Percentiles rank a stretch among this genome's conserved stretches.
Conservation (phyloP, 1,140 invertebrate genomes). For the Hylaeus volcanicus region DNA sequence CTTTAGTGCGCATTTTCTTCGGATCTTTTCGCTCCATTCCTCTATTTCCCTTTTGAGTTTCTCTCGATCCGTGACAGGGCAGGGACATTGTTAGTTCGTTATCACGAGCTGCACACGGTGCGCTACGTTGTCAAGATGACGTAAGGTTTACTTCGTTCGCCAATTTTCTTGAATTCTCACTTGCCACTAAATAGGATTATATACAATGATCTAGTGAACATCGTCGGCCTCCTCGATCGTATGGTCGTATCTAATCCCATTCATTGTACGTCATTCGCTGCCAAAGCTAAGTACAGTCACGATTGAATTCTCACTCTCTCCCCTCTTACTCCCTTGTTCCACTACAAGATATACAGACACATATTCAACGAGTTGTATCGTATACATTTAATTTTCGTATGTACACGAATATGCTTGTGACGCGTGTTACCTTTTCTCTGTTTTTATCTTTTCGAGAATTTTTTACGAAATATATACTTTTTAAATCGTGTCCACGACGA, state of each 20-base stretch:
- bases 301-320: slow-evolving; percentile 19
- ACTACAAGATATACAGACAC: slow-evolving; percentile 33
- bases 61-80: slow-evolving; percentile 7
- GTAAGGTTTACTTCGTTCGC: slow-evolving; percentile 55
- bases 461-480: background rate
- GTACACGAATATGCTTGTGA: background rate
- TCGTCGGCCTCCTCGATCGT: slow-evolving; percentile 8
- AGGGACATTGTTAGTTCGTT: slow-evolving; percentile 26
- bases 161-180: slow-evolving; percentile 39
- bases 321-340: slow-evolving; percentile 12
- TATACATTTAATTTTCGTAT: slow-evolving; percentile 6
- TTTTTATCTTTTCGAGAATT: background rate
- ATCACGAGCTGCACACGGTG: slow-evolving; percentile 43
- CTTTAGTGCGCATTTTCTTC: slow-evolving; percentile 12
- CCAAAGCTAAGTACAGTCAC: slow-evolving; percentile 51
- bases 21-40: background rate
- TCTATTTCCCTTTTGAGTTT: background rate
- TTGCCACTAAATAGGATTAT: slow-evolving; percentile 14
- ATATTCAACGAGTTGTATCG: slow-evolving; percentile 10
- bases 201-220: background rate
- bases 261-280: slow-evolving; percentile 54
- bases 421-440: background rate
- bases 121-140: slow-evolving; percentile 67
- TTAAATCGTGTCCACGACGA: background rate
- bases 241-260: slow-evolving; percentile 46